Percentiles rank a stretch among this genome's conserved stretches.
Conservation (phyloP, 2,113 vertebrate species). For the Myocastor coypus region DNA sequence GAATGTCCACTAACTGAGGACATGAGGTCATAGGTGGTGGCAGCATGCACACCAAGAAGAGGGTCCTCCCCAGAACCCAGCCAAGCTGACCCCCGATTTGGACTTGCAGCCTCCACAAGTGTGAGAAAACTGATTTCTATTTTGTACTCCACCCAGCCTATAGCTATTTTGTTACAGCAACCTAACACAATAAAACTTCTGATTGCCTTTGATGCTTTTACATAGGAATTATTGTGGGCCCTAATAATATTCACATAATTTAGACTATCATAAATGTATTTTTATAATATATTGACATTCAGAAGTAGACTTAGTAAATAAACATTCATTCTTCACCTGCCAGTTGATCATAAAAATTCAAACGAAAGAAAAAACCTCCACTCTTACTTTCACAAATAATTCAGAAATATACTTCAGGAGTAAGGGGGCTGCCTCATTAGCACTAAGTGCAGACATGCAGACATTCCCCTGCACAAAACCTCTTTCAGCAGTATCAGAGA, state of each 20-base stretch:
- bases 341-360: slow-evolving; percentile 53
- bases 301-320: slow-evolving; percentile 43
- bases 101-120: not conserved
- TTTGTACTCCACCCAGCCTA: not conserved
- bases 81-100: not conserved
- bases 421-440: slow-evolving; percentile 81
- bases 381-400: slow-evolving; percentile 72
- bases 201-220: not conserved
- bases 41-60: not conserved
- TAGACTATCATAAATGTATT: not conserved
- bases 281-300: slow-evolving; percentile 12
- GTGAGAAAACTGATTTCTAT: not conserved
- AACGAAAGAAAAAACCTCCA: not conserved
- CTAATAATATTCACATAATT: not conserved
- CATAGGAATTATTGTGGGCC: slow-evolving; percentile 1
- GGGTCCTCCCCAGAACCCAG: not conserved
- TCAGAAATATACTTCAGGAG: slow-evolving; percentile 52
- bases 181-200: not conserved
- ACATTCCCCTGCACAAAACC: slow-evolving; percentile 87
- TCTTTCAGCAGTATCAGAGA: slow-evolving; percentile 87
- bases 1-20: not conserved
- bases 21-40: not conserved
- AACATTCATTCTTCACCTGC: slow-evolving; percentile 52
- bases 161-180: not conserved
- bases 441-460: slow-evolving; percentile 84